Evolutionary conservation across 2,888 invertebrate species (phyloP).

Genomic region (Panzeria rudis): DNA sequence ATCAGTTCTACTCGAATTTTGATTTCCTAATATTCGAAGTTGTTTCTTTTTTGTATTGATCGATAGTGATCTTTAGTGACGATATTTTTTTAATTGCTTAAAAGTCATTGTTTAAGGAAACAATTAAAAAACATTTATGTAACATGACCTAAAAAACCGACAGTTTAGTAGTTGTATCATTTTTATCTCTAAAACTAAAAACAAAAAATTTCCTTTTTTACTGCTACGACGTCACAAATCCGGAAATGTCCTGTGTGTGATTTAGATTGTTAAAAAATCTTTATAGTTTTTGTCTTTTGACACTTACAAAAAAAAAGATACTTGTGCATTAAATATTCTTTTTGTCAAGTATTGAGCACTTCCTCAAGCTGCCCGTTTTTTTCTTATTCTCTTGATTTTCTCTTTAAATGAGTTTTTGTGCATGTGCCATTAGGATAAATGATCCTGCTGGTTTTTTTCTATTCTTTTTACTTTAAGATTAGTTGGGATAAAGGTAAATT

Average conservation of each 20-base stretch:
- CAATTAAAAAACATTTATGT: constrained; percentile 73
- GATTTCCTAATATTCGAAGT: background rate
- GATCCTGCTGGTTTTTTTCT: constrained; percentile 39
- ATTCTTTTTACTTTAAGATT: constrained; percentile 30
- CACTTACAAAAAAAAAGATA: constrained; percentile 44
- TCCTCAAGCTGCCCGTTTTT: constrained; percentile 61
- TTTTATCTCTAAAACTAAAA: constrained; percentile 70
- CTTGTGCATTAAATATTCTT: constrained; percentile 20
- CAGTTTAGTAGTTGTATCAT: constrained; percentile 73
- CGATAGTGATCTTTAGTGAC: constrained; percentile 38
- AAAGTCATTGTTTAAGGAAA: constrained; percentile 53
- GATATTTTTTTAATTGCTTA: constrained; percentile 10
- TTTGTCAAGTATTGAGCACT: constrained; percentile 62
- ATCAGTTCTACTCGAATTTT: background rate
- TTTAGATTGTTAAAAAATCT: constrained; percentile 60
- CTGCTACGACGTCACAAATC: constrained; percentile 72
- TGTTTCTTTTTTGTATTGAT: constrained; percentile 28
- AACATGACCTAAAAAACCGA: constrained; percentile 82
- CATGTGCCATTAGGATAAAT: constrained; percentile 39
- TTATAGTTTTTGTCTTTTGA: constrained; percentile 55
- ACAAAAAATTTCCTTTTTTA: constrained; percentile 63
- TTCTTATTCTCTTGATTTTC: constrained; percentile 24
- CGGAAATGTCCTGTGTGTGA: constrained; percentile 80
- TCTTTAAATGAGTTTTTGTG: constrained; percentile 18
- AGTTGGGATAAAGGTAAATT: constrained; percentile 45